These are phyloP conservation scores for Oceanites oceanicus DNA, from an alignment of 2,113 vertebrate genomes.

Conservation along the genomic window DNA sequence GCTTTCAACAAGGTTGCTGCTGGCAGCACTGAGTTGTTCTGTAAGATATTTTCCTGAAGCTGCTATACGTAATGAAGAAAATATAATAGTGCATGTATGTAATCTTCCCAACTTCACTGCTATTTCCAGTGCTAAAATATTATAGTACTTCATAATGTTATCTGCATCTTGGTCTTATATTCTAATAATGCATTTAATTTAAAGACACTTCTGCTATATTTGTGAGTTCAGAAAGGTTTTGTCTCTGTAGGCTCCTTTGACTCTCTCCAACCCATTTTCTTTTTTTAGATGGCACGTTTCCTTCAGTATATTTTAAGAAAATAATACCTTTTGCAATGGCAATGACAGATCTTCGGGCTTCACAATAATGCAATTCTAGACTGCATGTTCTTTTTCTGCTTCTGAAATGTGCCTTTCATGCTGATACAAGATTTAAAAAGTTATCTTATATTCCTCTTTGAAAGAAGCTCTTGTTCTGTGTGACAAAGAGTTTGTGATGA, in stretches of 20 bases:
- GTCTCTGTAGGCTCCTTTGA: neutral
- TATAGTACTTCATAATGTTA: neutral
- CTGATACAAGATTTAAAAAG: neutral
- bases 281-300: neutral
- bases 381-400: neutral
- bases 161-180: neutral
- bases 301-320: neutral
- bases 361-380: neutral
- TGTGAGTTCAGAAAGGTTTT: neutral
- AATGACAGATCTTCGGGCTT: neutral
- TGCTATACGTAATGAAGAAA: neutral
- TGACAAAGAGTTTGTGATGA: neutral
- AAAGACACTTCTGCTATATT: neutral
- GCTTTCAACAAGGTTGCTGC: neutral
- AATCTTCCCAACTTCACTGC: neutral
- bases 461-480: neutral
- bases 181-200: neutral
- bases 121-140: neutral
- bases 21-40: neutral
- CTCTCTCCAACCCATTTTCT: neutral
- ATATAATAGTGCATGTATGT: neutral
- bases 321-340: neutral
- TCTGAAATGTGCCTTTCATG: neutral
- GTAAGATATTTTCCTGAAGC: neutral
- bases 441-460: neutral